A percentile compares a stretch with the other conserved stretches of the same genome.
These are phyloP conservation scores for Aramus guarauna DNA, from an alignment of 2,113 vertebrate genomes.

Conservation along the genomic window DNA sequence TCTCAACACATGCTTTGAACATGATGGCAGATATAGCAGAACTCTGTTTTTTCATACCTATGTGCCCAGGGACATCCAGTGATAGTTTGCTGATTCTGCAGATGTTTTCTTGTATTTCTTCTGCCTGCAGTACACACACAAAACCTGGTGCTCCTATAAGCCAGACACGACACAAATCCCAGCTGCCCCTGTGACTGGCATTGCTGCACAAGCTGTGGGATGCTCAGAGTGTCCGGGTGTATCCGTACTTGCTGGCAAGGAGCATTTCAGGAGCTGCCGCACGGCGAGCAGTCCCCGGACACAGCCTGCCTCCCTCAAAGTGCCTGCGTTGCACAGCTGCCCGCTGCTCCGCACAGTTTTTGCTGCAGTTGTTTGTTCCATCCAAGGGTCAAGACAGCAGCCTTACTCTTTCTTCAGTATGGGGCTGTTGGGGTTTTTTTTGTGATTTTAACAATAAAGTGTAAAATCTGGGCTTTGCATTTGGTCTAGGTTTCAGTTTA, in stretches of 20 bases:
- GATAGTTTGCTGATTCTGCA: too few species aligned
- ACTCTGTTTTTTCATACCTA: neutral
- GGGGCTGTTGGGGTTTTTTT: too few species aligned
- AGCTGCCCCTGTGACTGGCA: neutral
- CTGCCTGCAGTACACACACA: neutral
- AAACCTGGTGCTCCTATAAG: neutral
- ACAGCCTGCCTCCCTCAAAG: rapidly evolving
- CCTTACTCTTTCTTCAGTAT: neutral
- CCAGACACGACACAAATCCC: neutral
- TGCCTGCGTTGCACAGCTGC: rapidly evolving
- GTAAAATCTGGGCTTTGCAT: neutral
- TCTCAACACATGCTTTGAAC: neutral
- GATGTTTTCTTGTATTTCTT: neutral
- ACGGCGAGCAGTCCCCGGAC: neutral
- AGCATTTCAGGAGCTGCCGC: rapidly evolving
- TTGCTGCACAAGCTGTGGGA: neutral
- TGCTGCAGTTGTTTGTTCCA: neutral
- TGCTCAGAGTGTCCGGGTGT: neutral
- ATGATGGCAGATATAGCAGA: neutral
- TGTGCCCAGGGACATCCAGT: neutral
- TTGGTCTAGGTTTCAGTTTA: neutral
- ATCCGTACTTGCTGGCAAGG: rapidly evolving
- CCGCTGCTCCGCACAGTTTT: neutral
- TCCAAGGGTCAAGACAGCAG: neutral
- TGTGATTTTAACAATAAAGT: neutral